phyloP scores from a whole-genome alignment of 2,797 vertebrate genomes.

The Liasis olivaceus region DNA sequence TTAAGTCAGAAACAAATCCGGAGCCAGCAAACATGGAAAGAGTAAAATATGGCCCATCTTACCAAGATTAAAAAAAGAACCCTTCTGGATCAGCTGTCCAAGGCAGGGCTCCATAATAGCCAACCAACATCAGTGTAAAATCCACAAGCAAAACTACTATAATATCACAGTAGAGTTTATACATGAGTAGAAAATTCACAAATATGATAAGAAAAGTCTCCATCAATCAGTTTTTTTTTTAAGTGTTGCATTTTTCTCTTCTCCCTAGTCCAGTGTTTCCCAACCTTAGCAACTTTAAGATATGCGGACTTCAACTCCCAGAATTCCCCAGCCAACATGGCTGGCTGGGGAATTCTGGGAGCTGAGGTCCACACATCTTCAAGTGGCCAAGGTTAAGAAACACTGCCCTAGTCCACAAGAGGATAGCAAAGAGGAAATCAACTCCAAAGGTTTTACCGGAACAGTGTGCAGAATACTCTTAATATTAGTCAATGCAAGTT shows the following conservation, averaged over 20 bases:
- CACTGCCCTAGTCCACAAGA: background rate
- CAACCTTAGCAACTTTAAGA: too few relatives aligned
- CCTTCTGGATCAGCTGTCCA: background rate
- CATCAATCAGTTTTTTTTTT: background rate
- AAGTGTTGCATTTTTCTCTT: background rate
- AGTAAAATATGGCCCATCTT: background rate
- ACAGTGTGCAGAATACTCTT: background rate
- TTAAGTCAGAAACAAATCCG: background rate
- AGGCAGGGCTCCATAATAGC: background rate
- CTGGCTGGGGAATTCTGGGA: too few relatives aligned
- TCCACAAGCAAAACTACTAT: background rate
- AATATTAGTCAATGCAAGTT: background rate
- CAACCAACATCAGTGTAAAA: background rate
- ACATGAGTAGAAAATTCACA: background rate
- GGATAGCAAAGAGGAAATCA: background rate
- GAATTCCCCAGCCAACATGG: too few relatives aligned
- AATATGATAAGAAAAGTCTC: background rate
- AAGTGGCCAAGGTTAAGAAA: too few relatives aligned
- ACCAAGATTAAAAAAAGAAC: background rate
- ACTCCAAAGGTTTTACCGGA: background rate
- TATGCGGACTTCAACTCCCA: too few relatives aligned
- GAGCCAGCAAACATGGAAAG: background rate
- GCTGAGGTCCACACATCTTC: too few relatives aligned
- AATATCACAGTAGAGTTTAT: background rate
- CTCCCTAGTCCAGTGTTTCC: background rate